phyloP scores from a whole-genome alignment of 2,113 vertebrate genomes.

The Malurus elegans region DNA sequence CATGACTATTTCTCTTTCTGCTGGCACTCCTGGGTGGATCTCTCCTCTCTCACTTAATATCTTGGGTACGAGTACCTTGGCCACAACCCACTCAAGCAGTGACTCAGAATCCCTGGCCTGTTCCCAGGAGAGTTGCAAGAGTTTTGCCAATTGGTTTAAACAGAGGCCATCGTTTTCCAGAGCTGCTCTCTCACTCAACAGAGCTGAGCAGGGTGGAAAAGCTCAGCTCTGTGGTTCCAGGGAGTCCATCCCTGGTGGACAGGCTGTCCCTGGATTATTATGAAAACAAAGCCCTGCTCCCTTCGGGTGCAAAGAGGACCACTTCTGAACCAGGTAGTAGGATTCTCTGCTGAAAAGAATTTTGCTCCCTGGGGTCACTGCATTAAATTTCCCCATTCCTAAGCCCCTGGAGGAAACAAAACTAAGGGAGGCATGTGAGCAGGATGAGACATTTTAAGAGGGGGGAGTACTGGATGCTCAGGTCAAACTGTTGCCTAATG shows the following conservation, averaged over 20 bases:
- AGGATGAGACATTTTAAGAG: background rate
- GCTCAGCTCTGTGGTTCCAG: conserved; percentile 36
- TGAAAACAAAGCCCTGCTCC: background rate
- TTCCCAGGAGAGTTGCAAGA: conserved; percentile 51
- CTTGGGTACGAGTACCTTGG: conserved; percentile 56
- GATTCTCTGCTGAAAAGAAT: background rate
- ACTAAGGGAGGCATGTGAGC: background rate
- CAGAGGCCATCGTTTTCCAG: conserved; percentile 51
- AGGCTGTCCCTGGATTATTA: background rate
- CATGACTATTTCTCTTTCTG: conserved; percentile 44
- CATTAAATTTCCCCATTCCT: background rate
- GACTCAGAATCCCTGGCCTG: conserved; percentile 63
- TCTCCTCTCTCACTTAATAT: conserved; percentile 31
- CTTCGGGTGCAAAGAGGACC: background rate
- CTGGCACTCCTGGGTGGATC: conserved; percentile 53
- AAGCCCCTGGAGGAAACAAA: background rate
- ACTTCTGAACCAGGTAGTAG: background rate
- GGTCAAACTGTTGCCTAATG: background rate
- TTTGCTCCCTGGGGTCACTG: background rate
- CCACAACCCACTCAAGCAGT: conserved; percentile 28
- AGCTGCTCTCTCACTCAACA: background rate
- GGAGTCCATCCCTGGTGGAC: conserved; percentile 16
- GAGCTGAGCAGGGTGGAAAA: conserved; percentile 35
- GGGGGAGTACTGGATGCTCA: background rate
- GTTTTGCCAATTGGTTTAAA: conserved; percentile 52